These are phyloP conservation scores for Paramisgurnus dabryanus DNA, from an alignment of 2,113 vertebrate species.

Conservation along the genomic window DNA sequence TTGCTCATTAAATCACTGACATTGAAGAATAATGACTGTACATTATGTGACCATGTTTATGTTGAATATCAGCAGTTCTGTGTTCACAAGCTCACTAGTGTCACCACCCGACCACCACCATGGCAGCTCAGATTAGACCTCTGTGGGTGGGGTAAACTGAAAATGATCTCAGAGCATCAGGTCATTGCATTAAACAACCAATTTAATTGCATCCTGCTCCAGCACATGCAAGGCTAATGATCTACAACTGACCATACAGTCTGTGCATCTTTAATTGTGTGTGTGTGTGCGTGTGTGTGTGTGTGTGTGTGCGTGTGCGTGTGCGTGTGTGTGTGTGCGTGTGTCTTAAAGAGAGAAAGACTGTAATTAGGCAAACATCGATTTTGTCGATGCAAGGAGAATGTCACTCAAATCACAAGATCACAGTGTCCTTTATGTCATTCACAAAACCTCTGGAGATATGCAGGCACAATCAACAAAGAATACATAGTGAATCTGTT, in stretches of 20 bases:
- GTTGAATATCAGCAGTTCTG: not conserved
- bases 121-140: not conserved
- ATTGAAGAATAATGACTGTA: not conserved
- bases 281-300: not conserved
- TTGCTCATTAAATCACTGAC: conserved; percentile 1
- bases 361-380: conserved; percentile 14
- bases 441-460: not conserved
- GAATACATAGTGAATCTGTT: not conserved
- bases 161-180: not conserved
- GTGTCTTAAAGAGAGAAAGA: not conserved
- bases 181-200: conserved; percentile 29
- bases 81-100: conserved; percentile 37
- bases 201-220: conserved; percentile 7
- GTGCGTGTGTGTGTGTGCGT: not conserved
- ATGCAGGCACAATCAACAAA: not conserved
- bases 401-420: conserved; percentile 24
- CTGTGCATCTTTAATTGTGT: conserved; percentile 24
- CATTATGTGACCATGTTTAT: not conserved
- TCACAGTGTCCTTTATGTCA: conserved; percentile 5
- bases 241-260: conserved; percentile 20
- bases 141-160: not conserved
- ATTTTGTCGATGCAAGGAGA: conserved; percentile 24
- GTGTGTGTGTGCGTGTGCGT: not conserved
- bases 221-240: conserved; percentile 10
- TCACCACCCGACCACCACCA: not conserved